Evolutionary conservation across 2,113 vertebrate genomes (phyloP).

Genomic region (Odocoileus hemionus): DNA sequence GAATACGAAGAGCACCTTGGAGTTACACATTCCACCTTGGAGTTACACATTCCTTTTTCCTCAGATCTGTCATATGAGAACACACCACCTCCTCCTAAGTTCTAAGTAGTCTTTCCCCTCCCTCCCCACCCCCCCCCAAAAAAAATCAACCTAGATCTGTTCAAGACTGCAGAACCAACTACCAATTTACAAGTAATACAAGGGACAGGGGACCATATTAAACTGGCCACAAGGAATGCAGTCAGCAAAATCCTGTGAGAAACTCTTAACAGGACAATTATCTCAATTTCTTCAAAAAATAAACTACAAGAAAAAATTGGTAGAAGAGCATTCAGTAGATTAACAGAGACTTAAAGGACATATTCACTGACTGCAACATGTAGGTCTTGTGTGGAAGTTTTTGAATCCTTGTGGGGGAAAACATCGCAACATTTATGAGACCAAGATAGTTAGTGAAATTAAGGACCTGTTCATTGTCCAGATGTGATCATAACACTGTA

Average conservation of each 20-base stretch:
- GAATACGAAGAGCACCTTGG: neutral
- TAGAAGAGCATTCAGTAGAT: neutral
- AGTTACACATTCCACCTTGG: neutral
- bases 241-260: neutral
- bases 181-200: neutral
- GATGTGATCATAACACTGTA: neutral
- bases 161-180: neutral
- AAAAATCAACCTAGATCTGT: neutral
- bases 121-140: fast-evolving
- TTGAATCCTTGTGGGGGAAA: neutral
- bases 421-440: neutral
- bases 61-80: neutral
- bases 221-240: neutral
- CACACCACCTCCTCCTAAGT: neutral
- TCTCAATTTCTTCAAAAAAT: neutral
- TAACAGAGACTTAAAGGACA: neutral
- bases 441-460: neutral
- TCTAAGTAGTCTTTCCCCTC: neutral
- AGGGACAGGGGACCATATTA: neutral
- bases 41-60: neutral
- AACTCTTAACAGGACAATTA: neutral
- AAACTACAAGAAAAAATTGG: neutral
- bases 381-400: neutral
- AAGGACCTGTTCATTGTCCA: neutral
- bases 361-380: neutral